phyloP scores from a whole-genome alignment of 2,113 vertebrate species.

The Butastur rufipennis region DNA sequence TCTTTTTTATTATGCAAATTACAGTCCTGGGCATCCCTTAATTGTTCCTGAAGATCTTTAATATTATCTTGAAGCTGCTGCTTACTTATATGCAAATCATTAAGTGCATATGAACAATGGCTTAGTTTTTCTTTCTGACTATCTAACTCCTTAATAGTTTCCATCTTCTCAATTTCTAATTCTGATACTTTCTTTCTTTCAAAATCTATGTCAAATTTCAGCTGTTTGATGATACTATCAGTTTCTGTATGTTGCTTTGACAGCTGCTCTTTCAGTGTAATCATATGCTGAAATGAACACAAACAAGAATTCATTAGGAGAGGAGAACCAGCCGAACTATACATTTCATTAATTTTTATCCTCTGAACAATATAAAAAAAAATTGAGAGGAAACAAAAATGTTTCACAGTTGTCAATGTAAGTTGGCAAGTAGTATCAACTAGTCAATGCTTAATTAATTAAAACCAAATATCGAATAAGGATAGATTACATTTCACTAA shows the following conservation, averaged over 20 bases:
- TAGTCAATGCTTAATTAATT: background rate
- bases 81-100: constrained; percentile 83
- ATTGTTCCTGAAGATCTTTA: constrained; percentile 79
- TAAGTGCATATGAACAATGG: constrained; percentile 81
- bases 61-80: constrained; percentile 79
- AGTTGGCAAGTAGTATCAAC: background rate
- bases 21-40: constrained; percentile 74
- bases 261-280: constrained; percentile 89
- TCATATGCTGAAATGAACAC: constrained; percentile 82
- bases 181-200: constrained; percentile 68
- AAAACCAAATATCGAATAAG: background rate
- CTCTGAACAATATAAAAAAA: background rate
- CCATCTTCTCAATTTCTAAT: constrained; percentile 71
- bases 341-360: background rate
- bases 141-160: constrained; percentile 75
- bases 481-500: background rate
- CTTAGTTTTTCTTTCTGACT: constrained; percentile 79
- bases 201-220: constrained; percentile 74
- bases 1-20: constrained; percentile 72
- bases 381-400: background rate
- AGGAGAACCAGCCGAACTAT: background rate
- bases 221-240: constrained; percentile 65
- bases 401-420: background rate
- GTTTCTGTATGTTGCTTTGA: constrained; percentile 79
- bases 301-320: background rate